Evolutionary conservation across 64 coral and sea anemone genomes (phyloP), one percentile per base, ranked within the genome.

Genomic region (Dendrophyllia cribrosa): DNA sequence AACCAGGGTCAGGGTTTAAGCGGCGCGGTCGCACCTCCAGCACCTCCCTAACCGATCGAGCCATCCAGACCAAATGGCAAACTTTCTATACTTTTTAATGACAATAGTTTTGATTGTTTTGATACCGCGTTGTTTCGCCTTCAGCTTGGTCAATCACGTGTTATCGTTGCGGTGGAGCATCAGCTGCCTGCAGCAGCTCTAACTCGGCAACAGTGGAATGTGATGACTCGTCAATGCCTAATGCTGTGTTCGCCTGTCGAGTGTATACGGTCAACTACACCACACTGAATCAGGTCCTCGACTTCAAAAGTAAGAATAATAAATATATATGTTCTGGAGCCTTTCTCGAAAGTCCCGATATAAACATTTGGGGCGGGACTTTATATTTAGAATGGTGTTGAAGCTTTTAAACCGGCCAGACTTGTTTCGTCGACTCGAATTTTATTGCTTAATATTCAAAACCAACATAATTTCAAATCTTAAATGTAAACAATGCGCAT

Each of bases 261-360:
- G 62, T 84, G 44, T 84, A 84, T 61, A 67, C 80, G 17, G 80
- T 66, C 4, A 84, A 84, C 20, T 84, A 67, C 60, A 84, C 80
- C 0, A 3, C 61, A 23, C 9, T 50, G 9, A 0, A 44, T 47
- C 8, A 11, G 0, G 43, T 68, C 43, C 17, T 23, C 0, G 26
- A 23, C 26, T 26, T 51, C 45, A 84, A 84, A 84, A 51, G 80
- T 84, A 84, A 51, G 80, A 6, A 26, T 13, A 53, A 45, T 4
- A 20, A 56, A 7, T 77, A 12, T 9, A 15, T 51, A 51, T 50
- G 61, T 19, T 16, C 13, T 13, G 55, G 55, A 34, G 34, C 34
- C 34, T 34, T 34, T 34, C 34, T 34, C 34, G 34, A 34, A 34
- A 34, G 34, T 34, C 34, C 34, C 34, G 34, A 34, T 34, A n/a